Base-by-base conservation (phyloP, 2,888 invertebrate species). In the Aspidiotus rigidus region DNA sequence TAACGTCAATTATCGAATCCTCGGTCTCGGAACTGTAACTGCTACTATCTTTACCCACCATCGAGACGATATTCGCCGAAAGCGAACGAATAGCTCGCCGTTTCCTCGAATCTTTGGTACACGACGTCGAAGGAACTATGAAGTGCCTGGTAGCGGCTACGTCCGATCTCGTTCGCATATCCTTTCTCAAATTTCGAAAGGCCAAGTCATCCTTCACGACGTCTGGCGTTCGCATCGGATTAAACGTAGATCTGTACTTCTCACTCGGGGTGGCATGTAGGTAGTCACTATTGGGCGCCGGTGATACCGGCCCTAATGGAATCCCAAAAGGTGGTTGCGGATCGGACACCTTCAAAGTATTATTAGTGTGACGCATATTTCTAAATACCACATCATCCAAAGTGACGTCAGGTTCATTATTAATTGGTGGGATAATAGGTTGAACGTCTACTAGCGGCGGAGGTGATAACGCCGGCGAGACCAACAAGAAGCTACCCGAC, bases 261-360 rank as follows among this genome's bases (percentile, higher is more conserved):
- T 76, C 82, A 62, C 76, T 82, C 5, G 89, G 87, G 13, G 83
- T 83, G 1, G 87, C 87, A 76, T 92, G 91, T 69, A 93, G 81
- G 76, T 94, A 94, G 77, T 93, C 92, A 74, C 86, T 89, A 71
- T 86, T 86, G 0, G 91, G 84, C 7, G 90, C 88, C 1, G 87
- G 85, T 0, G 88, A 84, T 28, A 92, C 86, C 11, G 92, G 92
- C 2, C 90, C 90, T 53, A 93, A 77, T 0, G 93, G 93, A 75
- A 94, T 93, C 17, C 93, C 93, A 77, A 94, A 94, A 1, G 89
- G 92, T 53, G 90, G 92, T 76, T 93, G 93, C 15, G 88, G 89
- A 66, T 93, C 92, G 5, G 84, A 76, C 7, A 87, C 83, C 77
- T 86, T 87, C 10, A 79, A 74, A 5, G 77, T 83, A 76, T 85